phyloP scores from a whole-genome alignment of 1,140 invertebrate species.

The Cataglyphis hispanica region DNA sequence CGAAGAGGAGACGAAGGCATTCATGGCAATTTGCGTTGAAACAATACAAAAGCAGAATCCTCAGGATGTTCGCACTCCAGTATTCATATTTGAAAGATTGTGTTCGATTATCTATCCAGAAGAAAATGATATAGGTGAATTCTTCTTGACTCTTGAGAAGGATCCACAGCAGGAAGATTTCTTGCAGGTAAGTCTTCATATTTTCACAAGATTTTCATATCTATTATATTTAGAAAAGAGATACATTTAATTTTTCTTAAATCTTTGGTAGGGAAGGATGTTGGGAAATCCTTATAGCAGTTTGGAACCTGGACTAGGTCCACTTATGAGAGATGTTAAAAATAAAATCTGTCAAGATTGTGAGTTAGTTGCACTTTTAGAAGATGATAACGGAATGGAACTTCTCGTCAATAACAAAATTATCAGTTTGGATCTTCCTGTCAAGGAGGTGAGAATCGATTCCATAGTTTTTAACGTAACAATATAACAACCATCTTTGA shows the following conservation, averaged over 20 bases:
- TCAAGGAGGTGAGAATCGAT: slow-evolving; percentile 92
- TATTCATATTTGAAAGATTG: slow-evolving; percentile 98
- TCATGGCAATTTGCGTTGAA: slow-evolving; percentile 98
- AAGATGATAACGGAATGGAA: slow-evolving; percentile 99
- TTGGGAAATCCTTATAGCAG: slow-evolving; percentile 99
- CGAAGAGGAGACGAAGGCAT: slow-evolving; percentile 97
- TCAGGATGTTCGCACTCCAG: slow-evolving; percentile 97
- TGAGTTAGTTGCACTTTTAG: slow-evolving; percentile 97
- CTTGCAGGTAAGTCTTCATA: slow-evolving; percentile 89
- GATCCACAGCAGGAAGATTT: slow-evolving; percentile 99
- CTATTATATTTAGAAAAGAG: slow-evolving; percentile 14
- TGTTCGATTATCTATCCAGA: slow-evolving; percentile 99
- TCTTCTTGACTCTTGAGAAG: slow-evolving; percentile 98
- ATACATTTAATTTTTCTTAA: slow-evolving; percentile 24
- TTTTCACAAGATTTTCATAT: slow-evolving; percentile 10
- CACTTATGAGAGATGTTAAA: slow-evolving; percentile 99
- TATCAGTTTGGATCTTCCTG: slow-evolving; percentile 97
- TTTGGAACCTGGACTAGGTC: slow-evolving; percentile 96
- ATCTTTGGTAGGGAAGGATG: slow-evolving; percentile 93
- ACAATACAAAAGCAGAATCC: slow-evolving; percentile 97
- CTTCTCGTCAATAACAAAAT: slow-evolving; percentile 99
- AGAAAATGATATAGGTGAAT: slow-evolving; percentile 98
- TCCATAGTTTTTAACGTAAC: slow-evolving; percentile 20
- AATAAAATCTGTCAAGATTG: slow-evolving; percentile 99
- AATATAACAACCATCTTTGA: neutral